These are phyloP conservation scores for Callionymus lyra DNA, from an alignment of 2,113 vertebrate genomes.

Conservation along the genomic window DNA sequence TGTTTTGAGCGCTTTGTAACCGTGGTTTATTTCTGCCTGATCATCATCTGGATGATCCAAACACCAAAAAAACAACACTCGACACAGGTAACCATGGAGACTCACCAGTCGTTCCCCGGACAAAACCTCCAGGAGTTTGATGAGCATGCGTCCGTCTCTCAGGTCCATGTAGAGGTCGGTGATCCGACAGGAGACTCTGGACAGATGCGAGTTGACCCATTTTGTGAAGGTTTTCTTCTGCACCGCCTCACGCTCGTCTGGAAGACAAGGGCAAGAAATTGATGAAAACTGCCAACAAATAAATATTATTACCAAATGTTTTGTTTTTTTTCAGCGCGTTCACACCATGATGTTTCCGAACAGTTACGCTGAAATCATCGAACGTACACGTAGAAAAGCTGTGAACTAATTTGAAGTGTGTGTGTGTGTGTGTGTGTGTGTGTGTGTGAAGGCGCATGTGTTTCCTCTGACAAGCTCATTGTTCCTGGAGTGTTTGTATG, in stretches of 20 bases:
- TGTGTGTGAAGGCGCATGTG: constrained; percentile 1
- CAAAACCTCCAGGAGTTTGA: constrained; percentile 90
- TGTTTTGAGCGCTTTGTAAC: no score
- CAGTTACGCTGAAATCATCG: no score
- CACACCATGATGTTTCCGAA: neutral
- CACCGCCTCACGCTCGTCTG: constrained; percentile 92
- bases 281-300: no score
- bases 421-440: neutral
- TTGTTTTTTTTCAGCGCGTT: no score
- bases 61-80: no score
- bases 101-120: constrained; percentile 82
- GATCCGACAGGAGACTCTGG: constrained; percentile 87
- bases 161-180: constrained; percentile 90
- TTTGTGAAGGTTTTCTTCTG: constrained; percentile 98
- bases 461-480: constrained; percentile 1
- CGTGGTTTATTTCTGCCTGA: no score
- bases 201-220: constrained; percentile 93
- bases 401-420: no score
- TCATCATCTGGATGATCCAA: no score
- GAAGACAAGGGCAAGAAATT: neutral
- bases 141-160: constrained; percentile 90
- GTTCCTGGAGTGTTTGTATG: constrained; percentile 5
- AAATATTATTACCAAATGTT: no score
- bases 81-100: neutral
- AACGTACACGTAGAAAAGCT: no score